Base-by-base conservation (phyloP, 2,888 invertebrate genomes). In the Diarsia mendica region DNA sequence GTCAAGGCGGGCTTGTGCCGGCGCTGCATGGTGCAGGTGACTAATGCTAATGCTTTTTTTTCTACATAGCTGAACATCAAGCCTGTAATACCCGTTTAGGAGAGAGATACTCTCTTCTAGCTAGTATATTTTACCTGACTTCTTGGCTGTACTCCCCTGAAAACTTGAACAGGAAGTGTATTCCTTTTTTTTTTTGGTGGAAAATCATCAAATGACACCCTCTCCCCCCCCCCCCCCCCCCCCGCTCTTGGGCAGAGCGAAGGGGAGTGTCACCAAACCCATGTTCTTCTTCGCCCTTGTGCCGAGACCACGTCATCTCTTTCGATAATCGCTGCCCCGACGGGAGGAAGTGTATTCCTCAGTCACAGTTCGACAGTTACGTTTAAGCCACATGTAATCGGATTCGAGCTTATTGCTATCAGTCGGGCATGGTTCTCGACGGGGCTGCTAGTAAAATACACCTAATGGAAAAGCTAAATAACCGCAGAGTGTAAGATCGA, bases 1-100 rank as follows among this genome's bases (percentile, higher is more conserved):
- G 99, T 99, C 60, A 98, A 98, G 93, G 99, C 99, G 33, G 99
- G 98, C 28, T 97, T 99, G 60, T 99, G 99, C 97, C 97, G 98
- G 90, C 98, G 99, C 88, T 99, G 99, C 94, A 98, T 99, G 91
- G 99, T 99, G 65, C 99, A 99, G 97, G 98, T 98, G 86, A 67
- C 8, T 2, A 3, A 1, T 20, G 0, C 49, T 33, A 15, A 46
- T 51, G 8, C 6, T 3, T 46, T 33, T 18, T 39, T 18, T 39
- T n/a, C 3, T 13, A 9, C 20, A 28, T 28, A 28, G 28, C 48
- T 13, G 23, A 55, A 55, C n/a, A n/a, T 53, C 53, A n/a, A n/a
- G 4, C 11, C 53, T n/a, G n/a, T n/a, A n/a, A 53, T 53, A 53
- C 11, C 11, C 5, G 3, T 23, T 53, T 10, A 5, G 23, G 5